Conservation (phyloP, 1,140 invertebrate genomes). For the Caerostris darwini region DNA sequence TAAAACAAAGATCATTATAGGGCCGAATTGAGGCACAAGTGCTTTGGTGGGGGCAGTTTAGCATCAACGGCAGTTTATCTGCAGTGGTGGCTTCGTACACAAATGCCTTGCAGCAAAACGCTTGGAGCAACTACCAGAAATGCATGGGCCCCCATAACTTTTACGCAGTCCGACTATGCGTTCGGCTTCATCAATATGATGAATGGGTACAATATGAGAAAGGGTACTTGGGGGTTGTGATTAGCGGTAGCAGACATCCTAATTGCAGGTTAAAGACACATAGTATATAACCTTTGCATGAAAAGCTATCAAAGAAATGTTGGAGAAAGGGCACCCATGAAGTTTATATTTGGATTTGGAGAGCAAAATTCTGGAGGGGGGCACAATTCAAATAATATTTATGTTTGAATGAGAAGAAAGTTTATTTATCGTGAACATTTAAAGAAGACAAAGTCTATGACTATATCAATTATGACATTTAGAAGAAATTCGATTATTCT, state of each 20-base stretch:
- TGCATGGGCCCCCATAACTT: neutral
- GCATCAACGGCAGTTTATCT: neutral
- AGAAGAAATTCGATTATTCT: too few species aligned
- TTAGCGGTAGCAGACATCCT: neutral
- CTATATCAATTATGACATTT: too few species aligned
- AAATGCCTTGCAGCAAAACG: slow-evolving; percentile 6
- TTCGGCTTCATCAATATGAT: slow-evolving; percentile 4
- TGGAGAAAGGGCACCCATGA: too few species aligned
- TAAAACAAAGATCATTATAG: slow-evolving; percentile 71
- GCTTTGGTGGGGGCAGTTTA: slow-evolving; percentile 59
- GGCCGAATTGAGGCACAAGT: slow-evolving; percentile 47
- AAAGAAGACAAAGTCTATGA: too few species aligned
- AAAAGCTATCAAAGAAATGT: too few species aligned
- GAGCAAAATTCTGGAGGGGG: too few species aligned
- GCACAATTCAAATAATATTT: too few species aligned
- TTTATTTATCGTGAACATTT: too few species aligned
- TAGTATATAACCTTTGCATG: too few species aligned
- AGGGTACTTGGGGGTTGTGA: neutral
- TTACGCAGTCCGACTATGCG: neutral
- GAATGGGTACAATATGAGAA: neutral
- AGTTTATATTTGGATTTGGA: too few species aligned
- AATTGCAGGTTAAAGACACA: slow-evolving; percentile 25
- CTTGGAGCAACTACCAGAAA: neutral
- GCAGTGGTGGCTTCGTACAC: neutral
- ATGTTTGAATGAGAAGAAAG: too few species aligned